phyloP scores from a whole-genome alignment of 2,113 vertebrate genomes.

The Cololabis saira region DNA sequence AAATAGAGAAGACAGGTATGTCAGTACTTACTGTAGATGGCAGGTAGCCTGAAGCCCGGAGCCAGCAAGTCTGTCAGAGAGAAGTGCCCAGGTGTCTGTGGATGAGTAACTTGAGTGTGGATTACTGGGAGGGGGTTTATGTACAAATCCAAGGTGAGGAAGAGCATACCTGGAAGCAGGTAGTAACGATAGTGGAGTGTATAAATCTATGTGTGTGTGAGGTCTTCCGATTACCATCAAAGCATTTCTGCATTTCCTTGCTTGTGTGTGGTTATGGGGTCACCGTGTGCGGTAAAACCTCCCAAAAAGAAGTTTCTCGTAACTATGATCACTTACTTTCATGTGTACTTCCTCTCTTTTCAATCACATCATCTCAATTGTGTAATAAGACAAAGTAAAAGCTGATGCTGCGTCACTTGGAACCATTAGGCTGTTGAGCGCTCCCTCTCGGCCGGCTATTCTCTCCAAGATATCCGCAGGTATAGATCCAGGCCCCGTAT shows the following conservation, averaged over 20 bases:
- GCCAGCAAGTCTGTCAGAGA: constrained; percentile 75
- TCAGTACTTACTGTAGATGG: constrained; percentile 73
- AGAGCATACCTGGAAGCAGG: constrained; percentile 69
- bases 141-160: constrained; percentile 68
- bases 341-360: constrained; percentile 36
- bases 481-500: constrained; percentile 53
- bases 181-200: constrained; percentile 43
- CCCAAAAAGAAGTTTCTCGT: constrained; percentile 41
- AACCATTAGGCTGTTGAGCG: constrained; percentile 15
- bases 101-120: constrained; percentile 66
- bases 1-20: constrained; percentile 59
- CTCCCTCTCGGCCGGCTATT: not conserved
- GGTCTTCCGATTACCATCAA: constrained; percentile 60
- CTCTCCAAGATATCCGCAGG: constrained; percentile 35
- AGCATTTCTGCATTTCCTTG: constrained; percentile 52
- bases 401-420: not conserved
- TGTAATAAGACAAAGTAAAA: constrained; percentile 36
- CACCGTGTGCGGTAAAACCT: constrained; percentile 58
- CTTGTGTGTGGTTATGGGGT: constrained; percentile 61
- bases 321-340: constrained; percentile 17
- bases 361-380: constrained; percentile 14
- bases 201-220: constrained; percentile 56
- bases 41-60: constrained; percentile 77
- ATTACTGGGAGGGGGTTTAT: constrained; percentile 52
- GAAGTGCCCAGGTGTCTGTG: constrained; percentile 68